Conservation (phyloP, 2,888 invertebrate genomes). For the Stegana nigrithorax region DNA sequence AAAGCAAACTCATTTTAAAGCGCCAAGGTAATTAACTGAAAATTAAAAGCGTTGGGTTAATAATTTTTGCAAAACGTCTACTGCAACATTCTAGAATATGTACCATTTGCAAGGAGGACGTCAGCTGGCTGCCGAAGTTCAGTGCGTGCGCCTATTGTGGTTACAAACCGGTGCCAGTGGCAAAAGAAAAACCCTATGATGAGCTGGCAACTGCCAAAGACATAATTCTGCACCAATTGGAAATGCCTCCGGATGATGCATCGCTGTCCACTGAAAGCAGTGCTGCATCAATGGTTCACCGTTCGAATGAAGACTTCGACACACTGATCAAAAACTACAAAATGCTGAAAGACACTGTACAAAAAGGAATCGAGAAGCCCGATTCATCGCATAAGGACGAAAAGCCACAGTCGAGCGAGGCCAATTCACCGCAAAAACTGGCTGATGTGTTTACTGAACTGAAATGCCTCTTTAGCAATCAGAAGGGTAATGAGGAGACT, state of each 20-base stretch:
- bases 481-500: slow-evolving; percentile 32
- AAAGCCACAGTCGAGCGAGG: slow-evolving; percentile 21
- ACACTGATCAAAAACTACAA: slow-evolving; percentile 36
- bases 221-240: slow-evolving; percentile 50
- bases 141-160: slow-evolving; percentile 65
- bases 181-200: slow-evolving; percentile 52
- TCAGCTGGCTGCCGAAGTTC: slow-evolving; percentile 67
- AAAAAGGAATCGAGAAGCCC: background rate
- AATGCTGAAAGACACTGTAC: slow-evolving; percentile 29
- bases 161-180: slow-evolving; percentile 56
- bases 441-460: slow-evolving; percentile 58
- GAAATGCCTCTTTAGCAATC: slow-evolving; percentile 54
- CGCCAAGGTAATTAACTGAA: slow-evolving; percentile 1
- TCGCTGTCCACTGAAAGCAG: slow-evolving; percentile 7
- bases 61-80: background rate
- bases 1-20: slow-evolving; percentile 32
- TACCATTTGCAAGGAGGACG: slow-evolving; percentile 59
- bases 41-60: background rate
- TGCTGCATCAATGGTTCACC: slow-evolving; percentile 28
- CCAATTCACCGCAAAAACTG: slow-evolving; percentile 46
- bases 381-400: slow-evolving; percentile 32
- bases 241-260: slow-evolving; percentile 28
- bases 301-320: slow-evolving; percentile 42
- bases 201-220: slow-evolving; percentile 56
- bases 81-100: slow-evolving; percentile 41